Conservation (phyloP, 2,113 vertebrate genomes). For the Castor canadensis region DNA sequence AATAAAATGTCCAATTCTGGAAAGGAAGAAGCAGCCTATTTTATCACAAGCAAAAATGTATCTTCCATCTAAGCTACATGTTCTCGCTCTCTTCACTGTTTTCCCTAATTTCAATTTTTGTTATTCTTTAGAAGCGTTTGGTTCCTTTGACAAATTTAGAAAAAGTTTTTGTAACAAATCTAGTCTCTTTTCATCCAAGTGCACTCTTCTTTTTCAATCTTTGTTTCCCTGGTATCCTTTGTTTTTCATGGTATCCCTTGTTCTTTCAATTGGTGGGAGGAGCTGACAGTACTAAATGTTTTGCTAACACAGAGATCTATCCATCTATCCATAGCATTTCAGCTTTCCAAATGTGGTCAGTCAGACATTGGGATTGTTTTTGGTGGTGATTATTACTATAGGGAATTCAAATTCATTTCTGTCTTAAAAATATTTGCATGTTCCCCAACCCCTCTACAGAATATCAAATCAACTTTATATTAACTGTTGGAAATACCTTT, state of each 20-base stretch:
- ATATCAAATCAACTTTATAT: constrained; percentile 61
- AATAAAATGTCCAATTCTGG: neutral
- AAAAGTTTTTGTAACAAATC: neutral
- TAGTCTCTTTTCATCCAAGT: neutral
- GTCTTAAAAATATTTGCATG: neutral
- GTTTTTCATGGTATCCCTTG: neutral
- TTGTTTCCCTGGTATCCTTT: neutral
- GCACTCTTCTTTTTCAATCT: neutral
- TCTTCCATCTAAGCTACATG: neutral
- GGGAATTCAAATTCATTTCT: neutral
- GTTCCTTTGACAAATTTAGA: neutral
- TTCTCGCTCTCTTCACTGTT: neutral
- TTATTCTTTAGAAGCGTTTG: neutral
- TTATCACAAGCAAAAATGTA: neutral
- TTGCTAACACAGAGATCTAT: neutral
- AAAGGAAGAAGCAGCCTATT: neutral
- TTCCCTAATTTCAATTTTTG: neutral
- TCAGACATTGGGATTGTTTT: neutral
- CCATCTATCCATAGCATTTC: neutral
- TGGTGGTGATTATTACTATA: neutral
- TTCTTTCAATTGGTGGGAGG: neutral
- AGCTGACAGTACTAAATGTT: neutral
- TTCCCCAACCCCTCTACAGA: constrained; percentile 5
- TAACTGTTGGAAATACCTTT: constrained; percentile 56
- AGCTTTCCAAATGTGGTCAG: neutral